phyloP scores from a whole-genome alignment of 2,797 vertebrate genomes.

The Heteromormyrus szaboi region DNA sequence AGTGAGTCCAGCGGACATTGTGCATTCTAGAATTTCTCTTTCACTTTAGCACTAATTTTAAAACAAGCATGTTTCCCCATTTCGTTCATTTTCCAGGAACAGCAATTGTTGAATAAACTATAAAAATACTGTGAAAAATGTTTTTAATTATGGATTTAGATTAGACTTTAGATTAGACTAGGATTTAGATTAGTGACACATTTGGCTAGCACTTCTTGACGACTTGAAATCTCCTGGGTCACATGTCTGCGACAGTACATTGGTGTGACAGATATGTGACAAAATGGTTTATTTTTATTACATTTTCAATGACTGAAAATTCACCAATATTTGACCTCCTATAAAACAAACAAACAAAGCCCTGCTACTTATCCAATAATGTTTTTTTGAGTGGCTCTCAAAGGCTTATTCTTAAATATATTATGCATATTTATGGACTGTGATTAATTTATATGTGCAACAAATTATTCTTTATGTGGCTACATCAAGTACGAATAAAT shows the following conservation, averaged over 20 bases:
- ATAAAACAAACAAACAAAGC: not conserved
- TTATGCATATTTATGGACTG: not conserved
- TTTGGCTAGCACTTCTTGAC: not conserved
- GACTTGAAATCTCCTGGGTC: constrained; percentile 1
- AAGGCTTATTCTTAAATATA: not conserved
- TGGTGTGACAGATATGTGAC: not conserved
- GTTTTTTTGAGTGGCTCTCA: not conserved
- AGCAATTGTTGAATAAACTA: not conserved
- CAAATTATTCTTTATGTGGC: not conserved
- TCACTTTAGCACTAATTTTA: not conserved
- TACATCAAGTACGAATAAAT: not conserved
- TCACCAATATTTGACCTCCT: not conserved
- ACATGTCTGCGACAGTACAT: not conserved
- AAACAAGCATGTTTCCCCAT: not conserved
- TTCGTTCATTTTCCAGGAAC: not conserved
- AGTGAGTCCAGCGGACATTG: not conserved
- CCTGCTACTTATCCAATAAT: not conserved
- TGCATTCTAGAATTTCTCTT: not conserved
- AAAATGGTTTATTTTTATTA: not conserved
- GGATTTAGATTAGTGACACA: not conserved
- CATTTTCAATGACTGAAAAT: not conserved
- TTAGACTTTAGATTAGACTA: not conserved
- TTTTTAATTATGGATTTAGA: not conserved
- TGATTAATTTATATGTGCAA: constrained; percentile 3
- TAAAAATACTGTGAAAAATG: not conserved